Evolutionary conservation across 2,888 invertebrate genomes (phyloP).

Genomic region (Nomada ferruginata): DNA sequence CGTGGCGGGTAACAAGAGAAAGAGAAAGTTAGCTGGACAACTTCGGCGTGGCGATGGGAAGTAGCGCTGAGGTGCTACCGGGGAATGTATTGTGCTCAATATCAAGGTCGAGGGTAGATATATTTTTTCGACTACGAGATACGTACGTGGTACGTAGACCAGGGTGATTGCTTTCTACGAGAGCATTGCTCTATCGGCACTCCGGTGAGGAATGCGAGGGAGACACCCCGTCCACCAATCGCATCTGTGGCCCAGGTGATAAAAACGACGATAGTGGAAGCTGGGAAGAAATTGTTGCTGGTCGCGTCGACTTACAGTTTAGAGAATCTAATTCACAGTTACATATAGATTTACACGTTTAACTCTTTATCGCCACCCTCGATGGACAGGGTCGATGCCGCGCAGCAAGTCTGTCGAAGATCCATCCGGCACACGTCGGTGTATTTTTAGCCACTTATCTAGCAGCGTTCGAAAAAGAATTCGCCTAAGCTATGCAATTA

Average conservation of each 20-base stretch:
- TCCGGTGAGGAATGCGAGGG: not conserved
- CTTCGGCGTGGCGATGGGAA: no score
- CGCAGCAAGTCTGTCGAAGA: not conserved
- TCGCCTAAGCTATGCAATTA: slow-evolving; percentile 13
- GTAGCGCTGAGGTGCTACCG: not conserved
- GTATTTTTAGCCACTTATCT: slow-evolving; percentile 20
- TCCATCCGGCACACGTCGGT: not conserved
- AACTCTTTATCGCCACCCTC: not conserved
- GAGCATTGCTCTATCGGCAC: not conserved
- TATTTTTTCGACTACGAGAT: not conserved
- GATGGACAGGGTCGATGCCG: not conserved
- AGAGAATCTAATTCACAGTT: no score
- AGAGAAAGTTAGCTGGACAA: no score
- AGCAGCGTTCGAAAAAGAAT: not conserved
- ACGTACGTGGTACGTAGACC: not conserved
- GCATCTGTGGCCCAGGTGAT: not conserved
- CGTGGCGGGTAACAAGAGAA: no score
- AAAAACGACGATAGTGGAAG: not conserved
- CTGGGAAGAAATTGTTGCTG: no score
- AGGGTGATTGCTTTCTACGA: slow-evolving; percentile 18
- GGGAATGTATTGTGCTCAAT: not conserved
- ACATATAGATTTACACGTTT: no score
- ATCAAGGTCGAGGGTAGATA: not conserved
- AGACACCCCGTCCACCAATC: not conserved
- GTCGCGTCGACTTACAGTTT: no score